A percentile compares a stretch with the other conserved stretches of the same genome.
phyloP scores from a whole-genome alignment of 2,888 invertebrate genomes.

The Apotomis turbidana region DNA sequence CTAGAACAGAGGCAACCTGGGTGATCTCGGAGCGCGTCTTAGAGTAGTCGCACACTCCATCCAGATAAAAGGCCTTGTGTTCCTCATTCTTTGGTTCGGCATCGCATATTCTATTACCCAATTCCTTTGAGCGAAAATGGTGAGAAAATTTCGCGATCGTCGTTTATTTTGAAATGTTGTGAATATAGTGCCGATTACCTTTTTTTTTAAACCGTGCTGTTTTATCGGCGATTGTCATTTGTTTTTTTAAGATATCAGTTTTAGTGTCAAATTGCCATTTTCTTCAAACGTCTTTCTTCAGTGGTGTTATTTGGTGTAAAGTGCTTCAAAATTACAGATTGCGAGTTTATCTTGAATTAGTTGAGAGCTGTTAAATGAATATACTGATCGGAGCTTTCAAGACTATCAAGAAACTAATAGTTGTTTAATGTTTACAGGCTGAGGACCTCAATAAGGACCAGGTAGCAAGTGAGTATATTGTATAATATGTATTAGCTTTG shows the following conservation, averaged over 20 bases:
- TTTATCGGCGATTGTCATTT: neutral
- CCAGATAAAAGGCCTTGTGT: conserved; percentile 77
- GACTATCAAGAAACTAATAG: conserved; percentile 45
- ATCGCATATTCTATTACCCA: conserved; percentile 68
- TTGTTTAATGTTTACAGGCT: conserved; percentile 80
- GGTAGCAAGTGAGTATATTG: conserved; percentile 86
- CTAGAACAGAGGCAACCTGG: conserved; percentile 70
- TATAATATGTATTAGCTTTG: too few species aligned
- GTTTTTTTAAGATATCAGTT: too few species aligned
- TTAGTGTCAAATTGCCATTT: neutral
- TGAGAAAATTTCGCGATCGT: conserved; percentile 53
- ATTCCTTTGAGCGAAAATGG: conserved; percentile 66
- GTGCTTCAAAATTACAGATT: conserved; percentile 4
- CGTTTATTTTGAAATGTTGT: conserved; percentile 41
- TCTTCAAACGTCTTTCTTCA: neutral
- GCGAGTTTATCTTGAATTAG: neutral
- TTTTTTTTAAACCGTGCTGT: neutral
- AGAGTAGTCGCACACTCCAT: conserved; percentile 76
- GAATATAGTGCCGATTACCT: conserved; percentile 21
- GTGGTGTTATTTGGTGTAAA: neutral
- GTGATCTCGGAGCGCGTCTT: conserved; percentile 67
- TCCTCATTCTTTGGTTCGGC: conserved; percentile 69
- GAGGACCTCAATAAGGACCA: conserved; percentile 91
- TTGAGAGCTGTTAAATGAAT: neutral
- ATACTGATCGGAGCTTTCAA: conserved; percentile 6